Evolutionary conservation across 2,113 vertebrate species (phyloP).

Genomic region (Acanthochromis polyacanthus): DNA sequence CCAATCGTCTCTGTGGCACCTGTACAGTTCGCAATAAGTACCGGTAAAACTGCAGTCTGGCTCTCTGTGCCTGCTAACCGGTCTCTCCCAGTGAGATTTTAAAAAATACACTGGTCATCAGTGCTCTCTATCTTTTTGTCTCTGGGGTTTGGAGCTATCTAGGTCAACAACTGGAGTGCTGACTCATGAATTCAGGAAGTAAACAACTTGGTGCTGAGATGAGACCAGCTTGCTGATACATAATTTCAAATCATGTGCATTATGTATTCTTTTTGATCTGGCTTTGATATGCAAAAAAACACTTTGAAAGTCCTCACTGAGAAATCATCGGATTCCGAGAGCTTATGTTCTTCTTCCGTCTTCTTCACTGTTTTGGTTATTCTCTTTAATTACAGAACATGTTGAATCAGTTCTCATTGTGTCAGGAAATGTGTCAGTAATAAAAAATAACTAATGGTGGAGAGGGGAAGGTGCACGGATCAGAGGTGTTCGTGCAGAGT

Average conservation of each 20-base stretch:
- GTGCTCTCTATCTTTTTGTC: conserved; percentile 37
- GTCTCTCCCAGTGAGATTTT: conserved; percentile 16
- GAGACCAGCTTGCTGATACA: conserved; percentile 56
- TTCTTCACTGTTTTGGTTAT: neutral
- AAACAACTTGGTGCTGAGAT: conserved; percentile 52
- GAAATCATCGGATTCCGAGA: conserved; percentile 28
- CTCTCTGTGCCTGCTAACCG: neutral
- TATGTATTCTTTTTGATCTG: conserved; percentile 65
- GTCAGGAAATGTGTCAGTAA: conserved; percentile 10
- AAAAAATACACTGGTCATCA: conserved; percentile 45
- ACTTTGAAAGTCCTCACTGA: conserved; percentile 20
- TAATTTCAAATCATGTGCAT: conserved; percentile 56
- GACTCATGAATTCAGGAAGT: conserved; percentile 61
- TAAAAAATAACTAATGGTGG: neutral
- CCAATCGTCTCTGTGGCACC: neutral
- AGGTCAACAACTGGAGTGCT: conserved; percentile 63
- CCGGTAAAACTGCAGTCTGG: conserved; percentile 1
- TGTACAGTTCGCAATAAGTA: neutral
- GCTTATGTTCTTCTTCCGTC: neutral
- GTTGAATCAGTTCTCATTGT: conserved; percentile 30
- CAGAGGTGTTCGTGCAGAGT: neutral
- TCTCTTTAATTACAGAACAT: conserved; percentile 9
- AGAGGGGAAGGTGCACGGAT: neutral
- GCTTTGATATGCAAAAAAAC: conserved; percentile 51
- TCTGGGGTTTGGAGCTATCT: conserved; percentile 49